Conservation (phyloP, 2,113 vertebrate species). For the Tyrannus savana region DNA sequence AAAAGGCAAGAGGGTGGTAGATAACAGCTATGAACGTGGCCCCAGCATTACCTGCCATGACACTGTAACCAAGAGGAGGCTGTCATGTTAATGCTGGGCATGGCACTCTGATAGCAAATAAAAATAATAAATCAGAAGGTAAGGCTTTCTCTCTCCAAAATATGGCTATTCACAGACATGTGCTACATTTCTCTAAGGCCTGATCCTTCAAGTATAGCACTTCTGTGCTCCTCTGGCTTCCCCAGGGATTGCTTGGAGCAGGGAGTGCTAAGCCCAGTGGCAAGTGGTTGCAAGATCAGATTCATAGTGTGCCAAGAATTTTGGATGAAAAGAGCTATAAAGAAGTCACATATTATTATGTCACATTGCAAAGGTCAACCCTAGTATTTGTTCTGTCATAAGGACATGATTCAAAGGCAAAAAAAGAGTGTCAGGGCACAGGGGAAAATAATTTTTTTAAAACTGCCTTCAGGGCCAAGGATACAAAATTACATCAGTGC, state of each 20-base stretch:
- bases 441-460: constrained; percentile 42
- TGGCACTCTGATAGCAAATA: neutral
- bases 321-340: constrained; percentile 61
- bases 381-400: constrained; percentile 57
- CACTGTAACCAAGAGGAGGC: neutral
- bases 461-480: constrained; percentile 25
- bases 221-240: neutral
- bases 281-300: constrained; percentile 1
- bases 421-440: constrained; percentile 53
- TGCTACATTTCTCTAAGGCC: neutral
- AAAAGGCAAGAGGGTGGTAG: neutral
- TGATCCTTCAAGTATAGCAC: neutral
- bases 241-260: neutral
- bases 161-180: neutral
- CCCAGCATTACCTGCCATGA: neutral
- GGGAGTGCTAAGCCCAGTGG: neutral
- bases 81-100: neutral
- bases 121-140: neutral
- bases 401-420: constrained; percentile 59
- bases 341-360: constrained; percentile 68
- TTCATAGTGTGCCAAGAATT: neutral
- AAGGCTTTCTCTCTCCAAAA: neutral
- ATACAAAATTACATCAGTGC: constrained; percentile 58
- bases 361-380: constrained; percentile 59
- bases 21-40: neutral